Conservation (phyloP, 2,888 invertebrate species). For the Sepiola atlantica region DNA sequence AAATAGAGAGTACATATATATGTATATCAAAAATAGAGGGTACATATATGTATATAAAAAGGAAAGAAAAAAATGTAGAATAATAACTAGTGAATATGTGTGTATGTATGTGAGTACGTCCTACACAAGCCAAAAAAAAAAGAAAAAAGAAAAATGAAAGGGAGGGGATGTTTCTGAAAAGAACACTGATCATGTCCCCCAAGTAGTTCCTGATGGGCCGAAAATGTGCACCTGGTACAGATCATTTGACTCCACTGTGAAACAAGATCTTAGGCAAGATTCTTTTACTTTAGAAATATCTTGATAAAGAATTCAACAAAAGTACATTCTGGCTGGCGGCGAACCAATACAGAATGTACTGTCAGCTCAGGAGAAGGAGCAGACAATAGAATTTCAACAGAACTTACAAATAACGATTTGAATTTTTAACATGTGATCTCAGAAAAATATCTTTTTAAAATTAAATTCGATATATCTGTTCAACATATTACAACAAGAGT, state of each 20-base stretch:
- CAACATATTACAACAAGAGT: too few relatives aligned
- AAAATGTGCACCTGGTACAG: slow-evolving; percentile 36
- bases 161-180: background rate
- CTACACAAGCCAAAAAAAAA: slow-evolving; percentile 23
- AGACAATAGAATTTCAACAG: background rate
- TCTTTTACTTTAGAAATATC: slow-evolving; percentile 44
- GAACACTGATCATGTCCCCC: background rate
- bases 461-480: background rate
- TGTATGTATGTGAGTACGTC: background rate
- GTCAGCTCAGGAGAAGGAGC: background rate
- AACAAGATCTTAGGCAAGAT: slow-evolving; percentile 22
- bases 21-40: background rate
- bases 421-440: slow-evolving; percentile 21
- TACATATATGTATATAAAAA: background rate
- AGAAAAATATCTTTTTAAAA: background rate
- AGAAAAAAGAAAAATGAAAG: background rate
- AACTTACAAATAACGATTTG: background rate
- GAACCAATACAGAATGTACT: background rate
- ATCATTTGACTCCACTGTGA: slow-evolving; percentile 43
- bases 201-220: slow-evolving; percentile 32
- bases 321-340: background rate
- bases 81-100: background rate
- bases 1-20: background rate
- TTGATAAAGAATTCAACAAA: background rate
- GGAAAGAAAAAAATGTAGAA: background rate